A percentile compares a stretch with the other conserved stretches of the same genome.
These are phyloP conservation scores for Ophion slaviceki DNA, from an alignment of 2,888 invertebrate species.

Conservation along the genomic window DNA sequence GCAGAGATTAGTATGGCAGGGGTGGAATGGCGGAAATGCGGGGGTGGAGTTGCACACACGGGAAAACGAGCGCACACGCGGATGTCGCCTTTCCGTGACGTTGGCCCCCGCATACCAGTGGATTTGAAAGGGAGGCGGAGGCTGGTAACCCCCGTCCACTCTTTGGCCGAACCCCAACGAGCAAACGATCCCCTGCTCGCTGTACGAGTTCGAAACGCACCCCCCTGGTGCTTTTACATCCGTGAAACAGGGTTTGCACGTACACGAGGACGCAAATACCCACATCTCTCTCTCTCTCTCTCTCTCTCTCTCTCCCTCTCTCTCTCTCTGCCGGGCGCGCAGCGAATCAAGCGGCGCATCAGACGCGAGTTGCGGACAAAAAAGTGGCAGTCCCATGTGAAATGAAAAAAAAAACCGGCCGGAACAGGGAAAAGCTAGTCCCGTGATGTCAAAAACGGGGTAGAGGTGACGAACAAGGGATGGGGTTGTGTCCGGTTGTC, in stretches of 20 bases:
- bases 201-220: conserved; percentile 11
- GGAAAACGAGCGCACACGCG: background rate
- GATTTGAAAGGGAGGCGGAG: background rate
- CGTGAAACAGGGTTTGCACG: background rate
- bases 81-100: conserved; percentile 15
- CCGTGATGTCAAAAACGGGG: conserved; percentile 12
- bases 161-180: conserved; percentile 63
- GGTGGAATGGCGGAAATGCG: conserved; percentile 24
- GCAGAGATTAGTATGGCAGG: conserved; percentile 73
- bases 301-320: background rate
- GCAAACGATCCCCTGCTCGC: conserved; percentile 31
- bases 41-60: background rate
- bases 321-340: background rate
- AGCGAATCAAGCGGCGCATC: conserved; percentile 43
- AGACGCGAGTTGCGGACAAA: background rate
- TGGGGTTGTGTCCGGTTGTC: too few relatives aligned
- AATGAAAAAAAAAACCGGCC: conserved; percentile 11
- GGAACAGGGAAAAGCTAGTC: background rate
- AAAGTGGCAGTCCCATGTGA: conserved; percentile 1
- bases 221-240: background rate
- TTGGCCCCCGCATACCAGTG: background rate
- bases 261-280: background rate
- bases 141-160: conserved; percentile 47
- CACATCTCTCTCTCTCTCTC: background rate
- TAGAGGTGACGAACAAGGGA: conserved; percentile 7